Base-by-base conservation (phyloP, 2,113 vertebrate species). In the Pyxicephalus adspersus region DNA sequence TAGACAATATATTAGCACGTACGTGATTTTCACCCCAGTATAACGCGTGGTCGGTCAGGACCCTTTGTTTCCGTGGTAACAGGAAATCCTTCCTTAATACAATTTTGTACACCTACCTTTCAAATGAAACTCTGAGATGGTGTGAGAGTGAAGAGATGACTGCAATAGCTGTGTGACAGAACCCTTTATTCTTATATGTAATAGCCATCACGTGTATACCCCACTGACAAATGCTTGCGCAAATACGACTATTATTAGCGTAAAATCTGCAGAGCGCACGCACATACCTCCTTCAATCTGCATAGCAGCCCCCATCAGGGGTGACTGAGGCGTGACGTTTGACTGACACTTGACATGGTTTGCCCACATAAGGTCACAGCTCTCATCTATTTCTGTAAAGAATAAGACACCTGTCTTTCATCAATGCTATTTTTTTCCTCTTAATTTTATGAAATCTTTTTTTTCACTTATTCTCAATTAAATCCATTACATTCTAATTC, bases 21-120 rank as follows among this genome's bases (percentile, higher is more conserved):
- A 51, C 38, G 8, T 68, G 45, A 23, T 51, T 55, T 72, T 25
- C 70, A 57, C 31, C n/a, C 28, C 38, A 58, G 52, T 74, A 54
- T 73, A 34, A n/a, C 60, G 54, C 71, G 71, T 38, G 71, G 61
- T 64, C 45, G 28, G 23, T 19, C 73, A 50, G 51, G 61, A 64
- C 75, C 75, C 75, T 31, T 52, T 64, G 75, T 77, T 77, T 77
- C 75, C 75, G 19, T 65, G 75, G 75, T 65, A 77, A 77, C 75
- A 77, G 61, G 75, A 77, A 65, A 52, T 77, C 75, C 25, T 45
- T 64, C 23, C 22, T 45, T 52, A 63, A 77, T 65, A 64, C 23
- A 77, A 64, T 83, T 86, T 79, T 72, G 63, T 45, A 26, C 68
- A 72, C 50, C 68, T 51, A 72, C 68, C 54, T 28, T 19, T 25